phyloP scores from a whole-genome alignment of 2,797 vertebrate species.

The Oceanodroma leucorhoa region DNA sequence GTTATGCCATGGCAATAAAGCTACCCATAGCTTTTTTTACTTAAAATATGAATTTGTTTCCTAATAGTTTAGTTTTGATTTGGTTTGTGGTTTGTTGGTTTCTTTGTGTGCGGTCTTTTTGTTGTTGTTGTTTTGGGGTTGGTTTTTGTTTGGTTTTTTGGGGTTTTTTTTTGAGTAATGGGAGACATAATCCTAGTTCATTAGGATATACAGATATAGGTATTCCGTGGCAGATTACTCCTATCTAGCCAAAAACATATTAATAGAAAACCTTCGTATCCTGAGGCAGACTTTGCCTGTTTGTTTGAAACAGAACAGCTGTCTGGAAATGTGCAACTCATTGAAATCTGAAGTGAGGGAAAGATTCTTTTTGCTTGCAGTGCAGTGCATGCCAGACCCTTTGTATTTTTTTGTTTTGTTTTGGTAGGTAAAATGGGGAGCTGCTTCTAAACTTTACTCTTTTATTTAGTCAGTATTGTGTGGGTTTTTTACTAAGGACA shows the following conservation, averaged over 20 bases:
- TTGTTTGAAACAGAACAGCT: conserved; percentile 33
- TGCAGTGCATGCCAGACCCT: neutral
- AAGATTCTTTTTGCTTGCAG: neutral
- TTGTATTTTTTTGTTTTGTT: neutral
- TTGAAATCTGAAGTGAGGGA: neutral
- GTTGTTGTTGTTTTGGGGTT: neutral
- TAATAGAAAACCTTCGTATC: neutral
- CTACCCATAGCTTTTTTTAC: neutral
- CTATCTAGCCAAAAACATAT: neutral
- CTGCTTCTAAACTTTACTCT: neutral
- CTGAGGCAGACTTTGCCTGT: neutral
- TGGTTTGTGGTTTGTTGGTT: neutral
- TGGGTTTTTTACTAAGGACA: neutral
- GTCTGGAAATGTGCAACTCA: neutral
- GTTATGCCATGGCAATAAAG: neutral
- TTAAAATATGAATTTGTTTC: neutral
- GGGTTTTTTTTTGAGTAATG: neutral
- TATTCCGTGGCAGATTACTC: neutral
- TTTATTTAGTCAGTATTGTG: neutral
- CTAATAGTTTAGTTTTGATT: neutral
- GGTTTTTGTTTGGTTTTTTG: neutral
- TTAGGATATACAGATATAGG: neutral
- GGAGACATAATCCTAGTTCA: neutral
- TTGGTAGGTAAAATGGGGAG: neutral
- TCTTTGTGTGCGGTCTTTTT: neutral